phyloP scores from a whole-genome alignment of 2,888 invertebrate genomes.

The Labia minor region DNA sequence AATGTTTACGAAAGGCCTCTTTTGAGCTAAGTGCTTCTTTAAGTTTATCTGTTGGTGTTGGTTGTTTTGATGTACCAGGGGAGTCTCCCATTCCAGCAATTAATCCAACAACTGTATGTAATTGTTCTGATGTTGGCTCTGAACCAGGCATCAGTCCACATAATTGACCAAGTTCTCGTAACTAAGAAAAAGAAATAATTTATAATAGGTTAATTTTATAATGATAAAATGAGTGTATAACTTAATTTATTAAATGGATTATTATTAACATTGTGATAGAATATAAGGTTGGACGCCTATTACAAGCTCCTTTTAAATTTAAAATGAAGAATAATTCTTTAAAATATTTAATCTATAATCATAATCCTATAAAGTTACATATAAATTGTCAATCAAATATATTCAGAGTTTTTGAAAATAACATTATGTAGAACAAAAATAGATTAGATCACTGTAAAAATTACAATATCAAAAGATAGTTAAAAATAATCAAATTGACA shows the following conservation, averaged over 20 bases:
- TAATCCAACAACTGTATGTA: constrained; percentile 80
- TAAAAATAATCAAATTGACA: no score
- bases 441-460: no score
- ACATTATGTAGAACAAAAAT: no score
- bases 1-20: constrained; percentile 78
- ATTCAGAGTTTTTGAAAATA: no score
- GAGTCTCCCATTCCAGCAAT: constrained; percentile 82
- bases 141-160: constrained; percentile 83
- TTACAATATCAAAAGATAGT: no score
- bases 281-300: no score
- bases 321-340: no score
- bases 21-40: constrained; percentile 85
- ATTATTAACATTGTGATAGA: no score
- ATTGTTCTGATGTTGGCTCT: constrained; percentile 71
- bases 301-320: no score
- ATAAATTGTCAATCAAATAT: no score
- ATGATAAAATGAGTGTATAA: neutral
- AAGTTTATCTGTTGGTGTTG: constrained; percentile 66
- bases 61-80: constrained; percentile 39
- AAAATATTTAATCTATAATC: no score
- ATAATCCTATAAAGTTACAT: no score
- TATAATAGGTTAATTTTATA: neutral
- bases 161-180: constrained; percentile 72
- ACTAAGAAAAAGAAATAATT: constrained; percentile 38
- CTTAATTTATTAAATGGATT: neutral